Percentiles rank a stretch among this genome's conserved stretches.
Conservation (phyloP, 2,113 vertebrate genomes). For the Catharus bicknelli region DNA sequence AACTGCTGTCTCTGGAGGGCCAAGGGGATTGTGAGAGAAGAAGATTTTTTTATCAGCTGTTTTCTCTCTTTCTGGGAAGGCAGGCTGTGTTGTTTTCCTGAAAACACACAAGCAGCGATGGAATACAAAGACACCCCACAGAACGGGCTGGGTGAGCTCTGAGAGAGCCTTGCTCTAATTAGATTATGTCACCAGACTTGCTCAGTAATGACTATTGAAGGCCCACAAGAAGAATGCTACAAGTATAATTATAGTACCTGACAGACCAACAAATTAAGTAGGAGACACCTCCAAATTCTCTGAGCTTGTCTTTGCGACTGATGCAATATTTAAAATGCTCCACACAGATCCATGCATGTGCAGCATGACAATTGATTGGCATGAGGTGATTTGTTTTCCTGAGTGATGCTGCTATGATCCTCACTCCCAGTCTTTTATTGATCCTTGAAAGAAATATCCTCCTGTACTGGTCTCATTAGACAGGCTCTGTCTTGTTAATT, state of each 20-base stretch:
- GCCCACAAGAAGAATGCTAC: conserved; percentile 13
- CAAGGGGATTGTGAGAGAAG: background rate
- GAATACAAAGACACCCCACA: background rate
- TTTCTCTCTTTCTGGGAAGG: background rate
- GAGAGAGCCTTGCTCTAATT: conserved; percentile 43
- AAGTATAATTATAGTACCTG: conserved; percentile 57
- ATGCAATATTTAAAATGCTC: conserved; percentile 53
- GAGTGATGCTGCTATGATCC: conserved; percentile 73
- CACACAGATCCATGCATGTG: conserved; percentile 59
- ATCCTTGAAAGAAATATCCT: conserved; percentile 79
- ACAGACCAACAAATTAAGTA: conserved; percentile 56
- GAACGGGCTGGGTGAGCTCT: background rate
- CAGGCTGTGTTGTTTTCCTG: background rate
- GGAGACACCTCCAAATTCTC: conserved; percentile 4
- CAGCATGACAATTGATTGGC: conserved; percentile 73
- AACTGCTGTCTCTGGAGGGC: conserved; percentile 24
- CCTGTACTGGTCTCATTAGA: conserved; percentile 85
- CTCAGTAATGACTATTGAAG: conserved; percentile 49
- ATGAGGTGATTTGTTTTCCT: conserved; percentile 79
- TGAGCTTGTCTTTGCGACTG: background rate
- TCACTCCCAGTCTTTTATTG: conserved; percentile 80
- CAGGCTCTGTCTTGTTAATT: conserved; percentile 85
- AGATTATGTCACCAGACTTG: conserved; percentile 47
- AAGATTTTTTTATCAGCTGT: background rate
- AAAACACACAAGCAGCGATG: background rate